Base-by-base conservation (phyloP, 2,113 vertebrate species). In the Noturus placidus region DNA sequence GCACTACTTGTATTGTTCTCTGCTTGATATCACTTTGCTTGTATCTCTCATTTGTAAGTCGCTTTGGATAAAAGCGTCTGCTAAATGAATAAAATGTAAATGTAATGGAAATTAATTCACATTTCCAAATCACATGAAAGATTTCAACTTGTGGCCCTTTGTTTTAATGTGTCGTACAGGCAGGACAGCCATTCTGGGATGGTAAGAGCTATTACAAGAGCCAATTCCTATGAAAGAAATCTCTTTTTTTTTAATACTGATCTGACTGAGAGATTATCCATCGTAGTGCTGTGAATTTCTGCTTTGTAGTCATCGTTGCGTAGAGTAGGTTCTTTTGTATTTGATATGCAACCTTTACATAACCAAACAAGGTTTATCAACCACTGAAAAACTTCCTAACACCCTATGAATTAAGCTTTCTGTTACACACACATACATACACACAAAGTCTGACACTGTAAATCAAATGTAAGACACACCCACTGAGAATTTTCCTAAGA, bases 401-500 rank as follows among this genome's bases (percentile, higher is more conserved):
- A 46, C 89, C 83, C 38, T 88, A 61, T 87, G 86, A 83, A 81
- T 83, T 87, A 92, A 69, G 4, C 46, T 89, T 80, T 65, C 87
- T 92, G 79, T 77, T 84, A 87, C 67, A 59, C 22, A 87, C 87
- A 80, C 65, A 82, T 46, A 81, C 80, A 89, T 57, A 69, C 27
- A 88, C 87, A 80, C 65, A 74, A n/a, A 50, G 87, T 91, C 91
- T 85, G 88, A 90, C 19, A 52, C 83, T 92, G 91, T 94, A 91
- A 90, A 88, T 50, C 14, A 83, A 92, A 91, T 87, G 84, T 82
- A 90, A 91, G 89, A 90, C 65, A 88, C 84, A 82, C 86, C 85
- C 83, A 90, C 89, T 91, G 86, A 87, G 91, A 91, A 91, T 92
- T 93, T 93, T 79, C 89, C 90, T 91, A 89, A 86, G 86, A 87